phyloP scores from a whole-genome alignment of 2,888 invertebrate species.

The Drosophila barbarae region DNA sequence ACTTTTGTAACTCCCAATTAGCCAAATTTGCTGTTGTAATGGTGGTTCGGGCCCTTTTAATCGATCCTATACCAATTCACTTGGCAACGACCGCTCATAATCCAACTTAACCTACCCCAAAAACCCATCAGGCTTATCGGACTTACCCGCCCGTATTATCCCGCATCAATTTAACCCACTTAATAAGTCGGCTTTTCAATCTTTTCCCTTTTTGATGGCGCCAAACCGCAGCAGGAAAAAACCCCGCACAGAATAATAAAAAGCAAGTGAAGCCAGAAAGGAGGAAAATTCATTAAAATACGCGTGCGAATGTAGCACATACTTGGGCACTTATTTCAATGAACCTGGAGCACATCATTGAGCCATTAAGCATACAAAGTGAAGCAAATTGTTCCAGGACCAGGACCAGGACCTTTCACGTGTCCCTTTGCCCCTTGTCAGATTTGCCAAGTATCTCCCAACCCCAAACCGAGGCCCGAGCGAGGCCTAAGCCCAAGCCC shows the following conservation, averaged over 20 bases:
- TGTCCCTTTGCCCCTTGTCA: constrained; percentile 17
- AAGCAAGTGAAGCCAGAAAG: neutral
- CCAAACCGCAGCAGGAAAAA: constrained; percentile 13
- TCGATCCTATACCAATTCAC: neutral
- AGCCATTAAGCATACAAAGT: constrained; percentile 46
- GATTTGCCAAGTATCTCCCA: constrained; percentile 2
- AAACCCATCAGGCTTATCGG: constrained; percentile 3
- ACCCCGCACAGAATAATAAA: neutral
- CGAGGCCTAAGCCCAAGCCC: neutral
- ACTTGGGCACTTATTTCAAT: constrained; percentile 40
- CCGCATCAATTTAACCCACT: constrained; percentile 6
- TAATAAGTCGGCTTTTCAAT: constrained; percentile 23
- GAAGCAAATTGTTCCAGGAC: constrained; percentile 26
- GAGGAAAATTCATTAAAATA: constrained; percentile 19
- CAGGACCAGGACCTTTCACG: constrained; percentile 1
- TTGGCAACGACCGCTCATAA: neutral
- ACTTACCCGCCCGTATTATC: constrained; percentile 5
- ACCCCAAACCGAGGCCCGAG: neutral
- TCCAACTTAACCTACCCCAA: constrained; percentile 6
- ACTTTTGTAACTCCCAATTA: neutral
- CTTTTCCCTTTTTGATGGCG: constrained; percentile 16
- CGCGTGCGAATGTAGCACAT: constrained; percentile 20
- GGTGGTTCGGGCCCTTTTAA: neutral
- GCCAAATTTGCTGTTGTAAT: neutral
- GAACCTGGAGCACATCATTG: constrained; percentile 42